Percentiles rank a stretch among this genome's conserved stretches.
phyloP scores from a whole-genome alignment of 2,113 vertebrate genomes.

The Bambusicola thoracicus region DNA sequence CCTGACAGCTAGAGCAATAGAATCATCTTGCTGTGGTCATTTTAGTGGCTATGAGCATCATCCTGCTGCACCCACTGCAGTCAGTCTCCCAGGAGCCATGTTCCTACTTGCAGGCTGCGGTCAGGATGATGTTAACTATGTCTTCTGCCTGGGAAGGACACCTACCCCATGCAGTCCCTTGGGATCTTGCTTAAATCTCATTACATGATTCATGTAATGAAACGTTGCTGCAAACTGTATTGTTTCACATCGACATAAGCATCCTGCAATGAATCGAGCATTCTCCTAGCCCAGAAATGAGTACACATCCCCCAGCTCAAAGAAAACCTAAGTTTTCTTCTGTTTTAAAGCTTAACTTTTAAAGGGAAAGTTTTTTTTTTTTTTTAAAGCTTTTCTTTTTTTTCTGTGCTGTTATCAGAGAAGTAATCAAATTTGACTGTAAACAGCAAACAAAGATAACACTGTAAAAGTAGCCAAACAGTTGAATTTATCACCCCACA shows the following conservation, averaged over 20 bases:
- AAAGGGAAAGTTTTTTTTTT: neutral
- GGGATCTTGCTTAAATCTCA: neutral
- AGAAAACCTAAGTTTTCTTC: neutral
- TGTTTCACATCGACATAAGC: neutral
- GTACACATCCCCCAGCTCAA: neutral
- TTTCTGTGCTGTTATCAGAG: neutral
- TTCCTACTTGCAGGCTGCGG: neutral
- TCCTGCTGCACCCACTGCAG: neutral
- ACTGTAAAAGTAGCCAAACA: neutral
- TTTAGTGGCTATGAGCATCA: fast-evolving
- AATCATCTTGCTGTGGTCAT: neutral
- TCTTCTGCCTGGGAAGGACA: neutral
- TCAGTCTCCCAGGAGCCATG: neutral
- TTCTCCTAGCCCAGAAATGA: neutral
- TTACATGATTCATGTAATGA: neutral
- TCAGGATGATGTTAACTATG: neutral
- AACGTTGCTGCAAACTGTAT: neutral
- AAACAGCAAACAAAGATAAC: neutral
- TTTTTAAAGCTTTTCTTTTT: neutral
- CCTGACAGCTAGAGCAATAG: neutral
- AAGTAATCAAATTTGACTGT: neutral
- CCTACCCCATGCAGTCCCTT: neutral
- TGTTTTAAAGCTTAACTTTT: neutral
- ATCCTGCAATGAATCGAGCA: neutral
- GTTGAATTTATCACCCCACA: neutral